phyloP scores from a whole-genome alignment of 2,113 vertebrate species.

The Cinclus cinclus region DNA sequence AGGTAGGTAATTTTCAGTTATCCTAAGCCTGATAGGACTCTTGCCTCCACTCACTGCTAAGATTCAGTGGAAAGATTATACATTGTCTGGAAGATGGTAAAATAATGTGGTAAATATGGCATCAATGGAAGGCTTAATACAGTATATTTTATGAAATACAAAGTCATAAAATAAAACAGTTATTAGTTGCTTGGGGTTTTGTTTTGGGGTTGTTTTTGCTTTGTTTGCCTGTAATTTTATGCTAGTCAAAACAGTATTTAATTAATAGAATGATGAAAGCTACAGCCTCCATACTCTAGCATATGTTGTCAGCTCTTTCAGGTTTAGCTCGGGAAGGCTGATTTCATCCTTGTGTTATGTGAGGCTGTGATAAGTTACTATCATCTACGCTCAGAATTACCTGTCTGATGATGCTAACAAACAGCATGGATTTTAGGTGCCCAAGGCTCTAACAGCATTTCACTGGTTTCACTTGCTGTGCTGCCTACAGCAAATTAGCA shows the following conservation, averaged over 20 bases:
- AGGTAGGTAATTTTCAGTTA: neutral
- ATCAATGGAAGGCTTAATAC: neutral
- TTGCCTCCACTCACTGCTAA: neutral
- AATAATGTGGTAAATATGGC: neutral
- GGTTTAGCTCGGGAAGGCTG: neutral
- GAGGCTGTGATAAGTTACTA: neutral
- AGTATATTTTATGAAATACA: neutral
- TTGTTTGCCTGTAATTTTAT: neutral
- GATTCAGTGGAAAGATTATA: neutral
- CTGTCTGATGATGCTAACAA: slow-evolving; percentile 32
- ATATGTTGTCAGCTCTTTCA: neutral
- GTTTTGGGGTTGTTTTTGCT: neutral
- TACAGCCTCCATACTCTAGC: neutral
- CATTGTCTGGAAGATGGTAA: neutral
- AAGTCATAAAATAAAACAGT: neutral
- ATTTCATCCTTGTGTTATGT: neutral
- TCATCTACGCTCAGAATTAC: slow-evolving; percentile 5
- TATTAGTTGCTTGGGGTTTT: neutral
- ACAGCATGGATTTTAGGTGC: neutral
- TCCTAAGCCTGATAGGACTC: neutral
- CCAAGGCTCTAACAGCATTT: neutral
- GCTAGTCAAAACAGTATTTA: neutral
- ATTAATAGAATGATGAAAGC: neutral
- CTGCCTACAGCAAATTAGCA: neutral
- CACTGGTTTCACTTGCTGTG: neutral